Percentiles rank a stretch among this genome's conserved stretches.
Evolutionary conservation across 1,140 invertebrate genomes (phyloP).

Genomic region (Popillia japonica): DNA sequence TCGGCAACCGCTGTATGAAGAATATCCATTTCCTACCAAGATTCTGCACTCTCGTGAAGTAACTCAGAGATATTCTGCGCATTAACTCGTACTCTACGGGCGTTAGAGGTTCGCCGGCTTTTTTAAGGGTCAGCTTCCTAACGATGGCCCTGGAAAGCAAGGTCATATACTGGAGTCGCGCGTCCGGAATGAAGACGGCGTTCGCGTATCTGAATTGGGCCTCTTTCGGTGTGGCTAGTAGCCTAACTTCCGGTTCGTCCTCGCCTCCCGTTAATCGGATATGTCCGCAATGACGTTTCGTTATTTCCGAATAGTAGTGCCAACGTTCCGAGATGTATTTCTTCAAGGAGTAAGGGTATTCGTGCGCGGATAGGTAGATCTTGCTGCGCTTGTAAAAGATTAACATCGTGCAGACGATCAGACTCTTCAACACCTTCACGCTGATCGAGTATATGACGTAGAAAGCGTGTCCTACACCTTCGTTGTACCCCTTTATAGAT

Average conservation of each 20-base stretch:
- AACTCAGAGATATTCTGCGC: neutral
- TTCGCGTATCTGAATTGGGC: neutral
- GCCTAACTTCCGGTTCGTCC: neutral
- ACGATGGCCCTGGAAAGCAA: neutral
- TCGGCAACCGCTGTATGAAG: neutral
- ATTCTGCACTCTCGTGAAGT: neutral
- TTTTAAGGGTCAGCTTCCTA: neutral
- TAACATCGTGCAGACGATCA: neutral
- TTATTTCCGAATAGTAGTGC: neutral
- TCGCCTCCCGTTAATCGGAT: neutral
- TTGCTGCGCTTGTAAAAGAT: neutral
- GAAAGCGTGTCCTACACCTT: neutral
- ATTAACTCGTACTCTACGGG: neutral
- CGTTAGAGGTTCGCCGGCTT: neutral
- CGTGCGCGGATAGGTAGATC: neutral
- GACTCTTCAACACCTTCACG: neutral
- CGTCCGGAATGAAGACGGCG: neutral
- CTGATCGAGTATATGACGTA: neutral
- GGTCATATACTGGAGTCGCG: neutral
- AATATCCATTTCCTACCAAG: neutral
- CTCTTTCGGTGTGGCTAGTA: neutral
- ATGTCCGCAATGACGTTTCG: neutral
- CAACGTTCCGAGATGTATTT: neutral
- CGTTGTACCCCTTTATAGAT: neutral
- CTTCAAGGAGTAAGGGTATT: neutral